phyloP scores from a whole-genome alignment of 2,888 invertebrate genomes.

The Monochamus alternatus region DNA sequence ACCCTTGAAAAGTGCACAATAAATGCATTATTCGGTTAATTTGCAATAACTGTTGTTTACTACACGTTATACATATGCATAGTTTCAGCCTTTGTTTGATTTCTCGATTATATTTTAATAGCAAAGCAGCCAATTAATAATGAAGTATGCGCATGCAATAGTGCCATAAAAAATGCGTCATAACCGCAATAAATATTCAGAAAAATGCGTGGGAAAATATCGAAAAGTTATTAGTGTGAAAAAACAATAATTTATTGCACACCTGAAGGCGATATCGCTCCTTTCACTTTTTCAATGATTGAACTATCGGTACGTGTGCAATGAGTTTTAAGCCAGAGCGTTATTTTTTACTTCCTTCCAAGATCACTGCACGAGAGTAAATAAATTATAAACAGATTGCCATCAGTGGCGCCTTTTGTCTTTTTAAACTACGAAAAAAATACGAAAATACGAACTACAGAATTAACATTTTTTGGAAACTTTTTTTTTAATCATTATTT shows the following conservation, averaged over 20 bases:
- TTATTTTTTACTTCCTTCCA: no score
- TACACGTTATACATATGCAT: no score
- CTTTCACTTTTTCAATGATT: conserved; percentile 23
- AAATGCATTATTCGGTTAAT: no score
- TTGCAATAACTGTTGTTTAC: no score
- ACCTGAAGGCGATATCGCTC: conserved; percentile 22
- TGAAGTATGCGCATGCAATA: not conserved
- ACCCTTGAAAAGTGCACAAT: no score
- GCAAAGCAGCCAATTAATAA: not conserved
- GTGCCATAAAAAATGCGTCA: conserved; percentile 26
- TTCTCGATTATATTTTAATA: not conserved
- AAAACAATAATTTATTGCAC: conserved; percentile 28
- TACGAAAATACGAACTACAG: no score
- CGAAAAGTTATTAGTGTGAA: conserved; percentile 14
- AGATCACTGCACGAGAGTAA: no score
- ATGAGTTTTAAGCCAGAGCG: not conserved
- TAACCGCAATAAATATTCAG: conserved; percentile 1
- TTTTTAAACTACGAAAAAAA: no score
- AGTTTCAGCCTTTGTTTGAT: not conserved
- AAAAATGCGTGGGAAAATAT: conserved; percentile 34
- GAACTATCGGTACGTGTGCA: not conserved
- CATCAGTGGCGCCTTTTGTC: no score
- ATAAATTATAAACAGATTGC: no score
- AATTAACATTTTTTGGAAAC: no score
- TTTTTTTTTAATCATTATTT: no score